Percentiles rank a stretch among this genome's conserved stretches.
phyloP scores from a whole-genome alignment of 2,888 invertebrate genomes.

The Frankliniella intonsa region DNA sequence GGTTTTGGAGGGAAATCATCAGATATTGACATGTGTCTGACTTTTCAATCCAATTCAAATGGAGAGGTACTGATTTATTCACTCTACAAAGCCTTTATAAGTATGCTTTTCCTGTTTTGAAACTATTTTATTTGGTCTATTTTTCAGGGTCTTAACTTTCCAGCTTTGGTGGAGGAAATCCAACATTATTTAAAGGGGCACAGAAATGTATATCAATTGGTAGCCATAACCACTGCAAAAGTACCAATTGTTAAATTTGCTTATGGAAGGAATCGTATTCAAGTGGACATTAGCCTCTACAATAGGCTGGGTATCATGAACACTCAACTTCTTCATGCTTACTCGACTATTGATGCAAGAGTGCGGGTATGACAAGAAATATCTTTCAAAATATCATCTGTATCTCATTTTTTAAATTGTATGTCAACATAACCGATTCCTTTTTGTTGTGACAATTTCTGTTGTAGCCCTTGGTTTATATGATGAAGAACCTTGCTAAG shows the following conservation, averaged over 20 bases:
- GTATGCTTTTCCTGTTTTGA: not conserved
- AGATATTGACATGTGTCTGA: conserved; percentile 57
- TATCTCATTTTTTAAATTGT: conserved; percentile 30
- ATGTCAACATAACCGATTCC: not conserved
- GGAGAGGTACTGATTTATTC: conserved; percentile 43
- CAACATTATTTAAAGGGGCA: conserved; percentile 44
- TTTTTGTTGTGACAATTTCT: conserved; percentile 30
- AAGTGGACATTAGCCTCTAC: conserved; percentile 58
- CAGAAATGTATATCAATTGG: conserved; percentile 44
- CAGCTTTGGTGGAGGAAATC: conserved; percentile 45
- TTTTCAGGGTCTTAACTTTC: conserved; percentile 42
- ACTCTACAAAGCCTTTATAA: no score
- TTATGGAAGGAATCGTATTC: conserved; percentile 45
- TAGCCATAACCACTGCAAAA: conserved; percentile 54
- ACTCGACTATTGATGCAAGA: conserved; percentile 51
- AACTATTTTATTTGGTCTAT: not conserved
- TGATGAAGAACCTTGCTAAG: conserved; percentile 55
- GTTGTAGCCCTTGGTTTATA: conserved; percentile 48
- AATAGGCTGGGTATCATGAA: conserved; percentile 55
- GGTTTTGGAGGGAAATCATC: conserved; percentile 55
- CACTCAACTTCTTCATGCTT: conserved; percentile 50
- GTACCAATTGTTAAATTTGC: conserved; percentile 59
- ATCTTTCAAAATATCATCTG: no score
- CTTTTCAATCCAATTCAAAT: conserved; percentile 46
- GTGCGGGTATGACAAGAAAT: conserved; percentile 44